A percentile compares a stretch with the other conserved stretches of the same genome.
Conservation (phyloP, 2,797 vertebrate species). For the Bovichtus diacanthus region DNA sequence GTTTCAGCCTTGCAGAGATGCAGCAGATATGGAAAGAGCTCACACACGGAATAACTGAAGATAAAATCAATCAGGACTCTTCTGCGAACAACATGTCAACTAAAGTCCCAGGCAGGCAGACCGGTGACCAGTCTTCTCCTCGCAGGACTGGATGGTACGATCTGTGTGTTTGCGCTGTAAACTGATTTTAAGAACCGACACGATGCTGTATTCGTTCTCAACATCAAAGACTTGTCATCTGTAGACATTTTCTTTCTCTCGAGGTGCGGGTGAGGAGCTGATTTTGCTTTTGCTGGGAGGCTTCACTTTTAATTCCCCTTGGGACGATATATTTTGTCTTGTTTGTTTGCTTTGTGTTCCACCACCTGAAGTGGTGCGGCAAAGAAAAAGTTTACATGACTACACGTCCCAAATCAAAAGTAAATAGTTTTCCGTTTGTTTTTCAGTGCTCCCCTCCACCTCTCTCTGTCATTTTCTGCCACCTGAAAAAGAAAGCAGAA, state of each 20-base stretch:
- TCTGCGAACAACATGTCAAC: slow-evolving; percentile 85
- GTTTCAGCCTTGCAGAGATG: slow-evolving; percentile 90
- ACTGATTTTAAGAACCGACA: slow-evolving; percentile 11
- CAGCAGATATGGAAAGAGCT: slow-evolving; percentile 96
- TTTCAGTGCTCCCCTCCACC: slow-evolving; percentile 39
- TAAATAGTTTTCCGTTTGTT: slow-evolving; percentile 67
- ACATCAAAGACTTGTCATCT: slow-evolving; percentile 71
- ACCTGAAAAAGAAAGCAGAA: slow-evolving; percentile 42
- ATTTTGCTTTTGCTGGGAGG: slow-evolving; percentile 59
- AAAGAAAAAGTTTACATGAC: slow-evolving; percentile 67
- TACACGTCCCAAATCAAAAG: slow-evolving; percentile 77
- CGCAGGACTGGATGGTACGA: slow-evolving; percentile 88
- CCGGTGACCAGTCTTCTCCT: slow-evolving; percentile 86
- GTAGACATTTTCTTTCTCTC: slow-evolving; percentile 51
- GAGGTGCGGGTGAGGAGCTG: slow-evolving; percentile 28
- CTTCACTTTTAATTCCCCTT: slow-evolving; percentile 67
- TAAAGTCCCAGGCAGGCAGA: slow-evolving; percentile 85
- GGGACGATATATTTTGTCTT: slow-evolving; percentile 58
- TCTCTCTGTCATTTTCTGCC: slow-evolving; percentile 55
- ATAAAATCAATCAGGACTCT: slow-evolving; percentile 87
- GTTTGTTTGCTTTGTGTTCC: slow-evolving; percentile 68
- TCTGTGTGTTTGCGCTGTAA: slow-evolving; percentile 12
- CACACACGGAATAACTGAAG: slow-evolving; percentile 87
- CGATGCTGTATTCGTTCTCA: slow-evolving; percentile 44
- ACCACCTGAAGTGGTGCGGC: slow-evolving; percentile 47